Percentiles rank a stretch among this genome's conserved stretches.
phyloP scores from a whole-genome alignment of 1,140 invertebrate genomes.

The Apocrypta bakeri region DNA sequence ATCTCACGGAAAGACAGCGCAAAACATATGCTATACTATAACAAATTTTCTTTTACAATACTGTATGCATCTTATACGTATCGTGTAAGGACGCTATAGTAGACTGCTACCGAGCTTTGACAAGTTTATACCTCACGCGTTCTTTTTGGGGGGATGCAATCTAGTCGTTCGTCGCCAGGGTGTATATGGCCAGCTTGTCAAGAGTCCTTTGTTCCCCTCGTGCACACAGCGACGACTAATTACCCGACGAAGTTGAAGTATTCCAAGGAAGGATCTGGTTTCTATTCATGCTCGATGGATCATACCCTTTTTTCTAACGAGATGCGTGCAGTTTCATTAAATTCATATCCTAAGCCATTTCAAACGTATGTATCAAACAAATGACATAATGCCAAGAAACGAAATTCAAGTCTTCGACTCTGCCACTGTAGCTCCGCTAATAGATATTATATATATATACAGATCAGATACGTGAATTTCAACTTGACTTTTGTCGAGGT shows the following conservation, averaged over 20 bases:
- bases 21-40: not conserved
- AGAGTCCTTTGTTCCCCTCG: conserved; percentile 8
- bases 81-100: too few species aligned
- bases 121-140: not conserved
- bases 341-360: not conserved
- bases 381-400: not conserved
- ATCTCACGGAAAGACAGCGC: not conserved
- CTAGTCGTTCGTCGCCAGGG: not conserved
- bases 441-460: too few species aligned
- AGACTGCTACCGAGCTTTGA: too few species aligned
- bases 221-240: conserved; percentile 4
- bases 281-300: too few species aligned
- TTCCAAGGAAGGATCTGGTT: not conserved
- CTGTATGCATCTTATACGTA: too few species aligned
- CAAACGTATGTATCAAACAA: too few species aligned
- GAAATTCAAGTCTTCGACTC: not conserved
- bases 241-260: not conserved
- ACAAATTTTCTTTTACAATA: too few species aligned
- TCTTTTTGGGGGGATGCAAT: not conserved
- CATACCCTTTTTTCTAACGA: too few species aligned
- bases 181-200: not conserved
- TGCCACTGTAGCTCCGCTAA: not conserved
- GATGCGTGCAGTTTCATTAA: not conserved
- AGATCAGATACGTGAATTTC: not conserved
- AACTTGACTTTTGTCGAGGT: conserved; percentile 25